Evolutionary conservation across 2,797 vertebrate species (phyloP), one percentile per base, ranked within the genome.

Genomic region (Nannoperca obscura): DNA sequence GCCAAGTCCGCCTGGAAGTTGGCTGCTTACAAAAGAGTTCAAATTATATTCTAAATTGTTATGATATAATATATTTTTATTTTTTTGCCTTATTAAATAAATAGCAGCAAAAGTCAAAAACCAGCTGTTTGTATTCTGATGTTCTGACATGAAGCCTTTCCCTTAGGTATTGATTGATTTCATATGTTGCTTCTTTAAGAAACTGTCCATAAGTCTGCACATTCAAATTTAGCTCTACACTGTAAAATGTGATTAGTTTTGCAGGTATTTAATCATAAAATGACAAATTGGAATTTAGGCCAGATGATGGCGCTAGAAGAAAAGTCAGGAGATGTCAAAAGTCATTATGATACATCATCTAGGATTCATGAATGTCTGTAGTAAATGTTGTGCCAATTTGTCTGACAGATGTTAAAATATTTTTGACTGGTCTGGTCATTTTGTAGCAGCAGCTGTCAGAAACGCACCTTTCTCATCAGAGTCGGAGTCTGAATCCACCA

Each of bases 1-100:
- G 98, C 98, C 88, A 99, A 92, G 87, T 99, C 98, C 0, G 96
- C 98, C 92, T 99, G 97, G 86, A 98, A 96, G 93, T 97, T 97
- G 69, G 96, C 97, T 70, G 92, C 30, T 50, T 49, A 15, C 40
- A n/a, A 24, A 60, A 38, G 13, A 66, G 47, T 36, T 50, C 1
- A 47, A 53, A 22, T 72, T 10, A 40, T 0, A 12, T 52, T 17
- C 0, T 27, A 1, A 0, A 7, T 17, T 7, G 36, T 12, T 20
- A 19, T 47, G 2, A 47, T 15, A 7, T 44, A 19, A 17, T 46
- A 19, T 17, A 19, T 46, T 46, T 19, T 7, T 15, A 19, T 46
- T 13, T 15, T 44, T 54, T 5, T 2, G 4, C 1, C 27, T 38
- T 19, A 63, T 22, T 4, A 49, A 13, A 36, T 61, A 6, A 10